Evolutionary conservation across 2,797 vertebrate genomes (phyloP).

Genomic region (Buphagus erythrorhynchus): DNA sequence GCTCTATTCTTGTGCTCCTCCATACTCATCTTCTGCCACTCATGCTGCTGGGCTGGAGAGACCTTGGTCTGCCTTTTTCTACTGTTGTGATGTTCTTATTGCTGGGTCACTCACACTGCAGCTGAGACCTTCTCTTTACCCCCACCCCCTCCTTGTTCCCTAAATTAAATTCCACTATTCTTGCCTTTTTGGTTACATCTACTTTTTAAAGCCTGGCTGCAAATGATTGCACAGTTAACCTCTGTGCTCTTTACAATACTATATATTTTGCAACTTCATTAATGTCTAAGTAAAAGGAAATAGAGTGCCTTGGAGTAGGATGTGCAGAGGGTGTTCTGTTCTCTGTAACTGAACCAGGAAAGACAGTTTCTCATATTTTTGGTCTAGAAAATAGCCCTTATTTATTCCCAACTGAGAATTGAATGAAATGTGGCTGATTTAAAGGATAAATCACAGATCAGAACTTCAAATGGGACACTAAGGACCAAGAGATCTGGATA

Average conservation of each 20-base stretch:
- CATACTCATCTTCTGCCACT: not conserved
- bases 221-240: not conserved
- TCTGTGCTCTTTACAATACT: not conserved
- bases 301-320: not conserved
- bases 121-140: not conserved
- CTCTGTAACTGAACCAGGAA: conserved; percentile 11
- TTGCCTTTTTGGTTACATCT: not conserved
- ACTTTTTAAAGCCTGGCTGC: not conserved
- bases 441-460: not conserved
- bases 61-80: not conserved
- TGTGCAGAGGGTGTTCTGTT: conserved; percentile 7
- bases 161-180: conserved; percentile 16
- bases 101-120: not conserved
- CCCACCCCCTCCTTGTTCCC: not conserved
- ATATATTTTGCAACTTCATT: conserved; percentile 2
- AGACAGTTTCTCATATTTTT: not conserved
- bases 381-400: not conserved
- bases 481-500: not conserved
- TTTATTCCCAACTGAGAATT: not conserved
- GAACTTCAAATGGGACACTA: not conserved
- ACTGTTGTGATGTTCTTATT: not conserved
- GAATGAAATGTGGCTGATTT: not conserved
- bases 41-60: not conserved
- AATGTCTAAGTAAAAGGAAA: conserved; percentile 20
- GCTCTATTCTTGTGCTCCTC: not conserved